phyloP scores from a whole-genome alignment of 1,140 invertebrate genomes.

The Hyposmocoma kahamanoa region DNA sequence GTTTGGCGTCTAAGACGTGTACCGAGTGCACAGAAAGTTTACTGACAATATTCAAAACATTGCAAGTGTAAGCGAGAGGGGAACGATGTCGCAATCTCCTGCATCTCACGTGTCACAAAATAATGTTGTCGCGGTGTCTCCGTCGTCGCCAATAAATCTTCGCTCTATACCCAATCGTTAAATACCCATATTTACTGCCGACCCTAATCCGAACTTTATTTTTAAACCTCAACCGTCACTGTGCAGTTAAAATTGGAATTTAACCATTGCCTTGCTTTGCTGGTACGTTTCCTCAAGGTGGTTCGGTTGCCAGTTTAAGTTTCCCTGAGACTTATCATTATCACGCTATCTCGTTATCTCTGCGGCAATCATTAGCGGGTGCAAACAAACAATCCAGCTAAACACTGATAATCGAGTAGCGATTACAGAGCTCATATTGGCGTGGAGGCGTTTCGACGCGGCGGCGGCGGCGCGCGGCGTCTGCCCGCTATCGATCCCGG shows the following conservation, averaged over 20 bases:
- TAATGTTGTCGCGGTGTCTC: conserved; percentile 28
- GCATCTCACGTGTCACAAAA: conserved; percentile 23
- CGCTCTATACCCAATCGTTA: conserved; percentile 19
- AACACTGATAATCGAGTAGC: conserved; percentile 25
- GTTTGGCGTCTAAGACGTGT: too few relatives aligned
- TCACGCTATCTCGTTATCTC: too few relatives aligned
- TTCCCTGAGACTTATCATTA: too few relatives aligned
- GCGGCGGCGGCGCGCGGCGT: conserved; percentile 44
- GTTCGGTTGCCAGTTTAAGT: too few relatives aligned
- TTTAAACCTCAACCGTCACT: too few relatives aligned
- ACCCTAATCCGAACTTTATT: too few relatives aligned
- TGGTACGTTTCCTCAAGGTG: too few relatives aligned
- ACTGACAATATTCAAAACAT: conserved; percentile 16
- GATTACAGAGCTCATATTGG: conserved; percentile 17
- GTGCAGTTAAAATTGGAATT: too few relatives aligned
- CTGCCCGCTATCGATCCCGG: conserved; percentile 52
- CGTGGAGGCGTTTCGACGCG: conserved; percentile 17
- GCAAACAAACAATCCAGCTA: conserved; percentile 15
- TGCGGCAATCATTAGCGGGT: background rate
- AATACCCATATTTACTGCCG: conserved; percentile 19
- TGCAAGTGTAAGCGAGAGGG: conserved; percentile 22
- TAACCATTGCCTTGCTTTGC: too few relatives aligned
- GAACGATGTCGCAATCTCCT: background rate
- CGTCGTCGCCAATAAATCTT: conserved; percentile 17
- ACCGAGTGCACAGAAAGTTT: too few relatives aligned